phyloP scores from a whole-genome alignment of 2,888 invertebrate species.

The Amphipoea lucens region DNA sequence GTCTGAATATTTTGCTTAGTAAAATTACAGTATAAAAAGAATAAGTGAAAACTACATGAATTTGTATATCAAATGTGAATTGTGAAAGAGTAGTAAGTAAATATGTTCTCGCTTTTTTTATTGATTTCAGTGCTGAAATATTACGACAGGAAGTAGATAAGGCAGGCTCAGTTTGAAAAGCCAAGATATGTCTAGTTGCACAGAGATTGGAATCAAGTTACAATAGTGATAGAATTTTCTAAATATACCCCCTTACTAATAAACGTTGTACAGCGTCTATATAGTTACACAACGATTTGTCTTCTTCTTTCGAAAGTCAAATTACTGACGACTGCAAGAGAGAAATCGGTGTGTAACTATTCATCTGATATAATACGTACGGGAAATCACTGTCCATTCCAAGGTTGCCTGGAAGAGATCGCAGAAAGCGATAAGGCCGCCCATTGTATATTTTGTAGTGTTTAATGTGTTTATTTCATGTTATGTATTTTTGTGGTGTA shows the following conservation, averaged over 20 bases:
- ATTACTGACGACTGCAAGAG: too few species aligned
- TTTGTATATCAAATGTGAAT: background rate
- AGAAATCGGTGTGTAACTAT: too few species aligned
- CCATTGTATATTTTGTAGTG: too few species aligned
- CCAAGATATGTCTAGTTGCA: conserved; percentile 62
- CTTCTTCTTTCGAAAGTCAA: too few species aligned
- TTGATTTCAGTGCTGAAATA: conserved; percentile 7
- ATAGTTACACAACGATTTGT: too few species aligned
- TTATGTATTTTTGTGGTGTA: too few species aligned
- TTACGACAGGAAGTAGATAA: conserved; percentile 28
- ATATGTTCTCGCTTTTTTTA: background rate
- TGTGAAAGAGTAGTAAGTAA: background rate
- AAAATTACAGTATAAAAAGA: conserved; percentile 7
- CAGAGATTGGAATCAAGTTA: conserved; percentile 8
- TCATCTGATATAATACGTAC: too few species aligned
- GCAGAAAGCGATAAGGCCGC: too few species aligned
- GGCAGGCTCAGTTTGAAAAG: conserved; percentile 58
- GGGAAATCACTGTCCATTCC: too few species aligned
- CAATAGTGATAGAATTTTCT: background rate
- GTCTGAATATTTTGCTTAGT: conserved; percentile 9
- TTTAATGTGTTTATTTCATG: too few species aligned
- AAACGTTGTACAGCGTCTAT: too few species aligned
- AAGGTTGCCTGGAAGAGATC: too few species aligned
- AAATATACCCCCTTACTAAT: background rate
- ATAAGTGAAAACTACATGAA: background rate